Conservation (phyloP, 1,140 invertebrate species). For the Drosophila jambulina region DNA sequence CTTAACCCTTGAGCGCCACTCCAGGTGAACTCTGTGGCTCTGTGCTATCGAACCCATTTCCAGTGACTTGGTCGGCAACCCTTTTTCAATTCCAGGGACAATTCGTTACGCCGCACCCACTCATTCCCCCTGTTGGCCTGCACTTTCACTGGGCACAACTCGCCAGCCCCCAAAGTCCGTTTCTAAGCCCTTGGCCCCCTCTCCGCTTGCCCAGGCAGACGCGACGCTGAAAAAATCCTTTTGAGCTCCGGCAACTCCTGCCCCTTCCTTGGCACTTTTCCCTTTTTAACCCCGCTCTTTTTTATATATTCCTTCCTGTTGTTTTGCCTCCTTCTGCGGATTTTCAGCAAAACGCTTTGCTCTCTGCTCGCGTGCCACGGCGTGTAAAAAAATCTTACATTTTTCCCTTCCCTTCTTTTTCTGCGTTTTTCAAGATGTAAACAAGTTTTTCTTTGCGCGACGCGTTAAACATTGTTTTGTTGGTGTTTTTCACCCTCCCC, state of each 20-base stretch:
- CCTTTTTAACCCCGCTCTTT: conserved; percentile 17
- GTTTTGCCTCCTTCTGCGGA: conserved; percentile 59
- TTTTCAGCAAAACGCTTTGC: conserved; percentile 47
- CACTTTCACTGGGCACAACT: conserved; percentile 72
- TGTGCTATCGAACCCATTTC: conserved; percentile 27
- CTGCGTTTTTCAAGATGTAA: conserved; percentile 78
- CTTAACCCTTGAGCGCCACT: conserved; percentile 26
- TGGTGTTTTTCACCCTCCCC: conserved; percentile 25
- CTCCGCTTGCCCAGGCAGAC: conserved; percentile 41
- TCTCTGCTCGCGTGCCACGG: conserved; percentile 64
- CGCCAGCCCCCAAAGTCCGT: conserved; percentile 44
- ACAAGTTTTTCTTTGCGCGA: conserved; percentile 79
- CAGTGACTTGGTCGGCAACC: conserved; percentile 28
- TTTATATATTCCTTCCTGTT: conserved; percentile 25
- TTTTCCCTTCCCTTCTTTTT: conserved; percentile 62
- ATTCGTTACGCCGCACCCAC: conserved; percentile 27
- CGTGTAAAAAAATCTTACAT: conserved; percentile 42
- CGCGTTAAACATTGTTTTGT: conserved; percentile 63
- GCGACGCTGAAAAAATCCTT: conserved; percentile 65
- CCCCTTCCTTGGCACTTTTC: conserved; percentile 34
- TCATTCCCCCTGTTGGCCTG: conserved; percentile 24
- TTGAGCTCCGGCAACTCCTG: conserved; percentile 59
- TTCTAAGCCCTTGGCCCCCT: conserved; percentile 25
- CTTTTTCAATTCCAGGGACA: conserved; percentile 41
- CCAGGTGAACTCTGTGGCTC: conserved; percentile 41